Conservation (phyloP, 2,797 vertebrate species). For the Ctenochaetus hawaiiensis region DNA sequence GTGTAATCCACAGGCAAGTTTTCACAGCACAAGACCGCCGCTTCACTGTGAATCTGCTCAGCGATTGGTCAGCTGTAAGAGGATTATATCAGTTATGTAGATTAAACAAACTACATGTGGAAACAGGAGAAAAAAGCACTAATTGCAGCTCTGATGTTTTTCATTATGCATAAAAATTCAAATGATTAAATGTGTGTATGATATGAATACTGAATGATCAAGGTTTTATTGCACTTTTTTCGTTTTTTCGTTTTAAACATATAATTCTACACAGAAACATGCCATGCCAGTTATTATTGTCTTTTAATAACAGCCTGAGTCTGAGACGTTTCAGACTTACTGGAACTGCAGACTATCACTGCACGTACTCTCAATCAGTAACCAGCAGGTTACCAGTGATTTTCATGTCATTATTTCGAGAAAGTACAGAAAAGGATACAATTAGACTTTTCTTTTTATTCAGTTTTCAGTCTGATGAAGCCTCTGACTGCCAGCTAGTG, state of each 20-base stretch:
- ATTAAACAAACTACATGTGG: constrained; percentile 10
- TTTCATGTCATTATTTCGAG: neutral
- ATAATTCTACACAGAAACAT: no score
- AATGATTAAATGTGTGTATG: neutral
- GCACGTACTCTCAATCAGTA: no score
- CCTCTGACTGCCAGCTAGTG: neutral
- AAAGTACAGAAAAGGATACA: neutral
- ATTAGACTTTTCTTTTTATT: neutral
- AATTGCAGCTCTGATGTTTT: neutral
- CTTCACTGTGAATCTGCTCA: neutral
- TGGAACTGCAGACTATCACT: no score
- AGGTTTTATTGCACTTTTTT: neutral
- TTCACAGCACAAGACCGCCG: neutral
- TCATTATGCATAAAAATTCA: neutral
- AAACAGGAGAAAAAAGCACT: neutral
- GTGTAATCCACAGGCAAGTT: neutral
- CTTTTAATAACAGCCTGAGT: no score
- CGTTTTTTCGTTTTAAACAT: neutral
- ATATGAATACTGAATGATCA: constrained; percentile 10
- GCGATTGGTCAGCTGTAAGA: neutral
- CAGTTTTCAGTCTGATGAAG: neutral
- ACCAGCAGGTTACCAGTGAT: no score
- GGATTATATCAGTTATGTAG: constrained; percentile 6
- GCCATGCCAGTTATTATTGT: no score
- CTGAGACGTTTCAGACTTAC: no score